phyloP scores from a whole-genome alignment of 2,797 vertebrate species.

The Myotis planiceps region DNA sequence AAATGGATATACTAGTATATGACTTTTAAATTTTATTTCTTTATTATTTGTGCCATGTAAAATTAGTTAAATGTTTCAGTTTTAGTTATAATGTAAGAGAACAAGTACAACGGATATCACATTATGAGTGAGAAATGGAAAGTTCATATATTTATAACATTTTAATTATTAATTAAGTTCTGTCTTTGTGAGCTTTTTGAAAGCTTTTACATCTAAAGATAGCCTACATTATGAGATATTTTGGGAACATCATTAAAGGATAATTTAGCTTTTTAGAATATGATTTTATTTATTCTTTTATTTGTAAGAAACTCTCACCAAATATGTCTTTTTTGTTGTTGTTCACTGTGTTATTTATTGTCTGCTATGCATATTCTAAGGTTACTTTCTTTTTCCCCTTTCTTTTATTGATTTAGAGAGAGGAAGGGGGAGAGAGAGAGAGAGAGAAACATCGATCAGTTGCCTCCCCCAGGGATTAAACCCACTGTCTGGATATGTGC shows the following conservation, averaged over 20 bases:
- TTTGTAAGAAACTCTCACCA: background rate
- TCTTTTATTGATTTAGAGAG: background rate
- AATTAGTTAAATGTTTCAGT: background rate
- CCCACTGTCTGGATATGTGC: background rate
- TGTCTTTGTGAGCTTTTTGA: background rate
- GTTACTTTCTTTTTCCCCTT: background rate
- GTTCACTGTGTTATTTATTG: background rate
- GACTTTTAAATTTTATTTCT: conserved; percentile 16
- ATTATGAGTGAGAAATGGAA: background rate
- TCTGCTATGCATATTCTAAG: background rate
- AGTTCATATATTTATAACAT: background rate
- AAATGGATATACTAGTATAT: background rate
- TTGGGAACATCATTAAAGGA: background rate
- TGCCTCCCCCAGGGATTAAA: background rate
- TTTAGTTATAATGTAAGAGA: conserved; percentile 26
- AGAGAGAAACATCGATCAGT: background rate
- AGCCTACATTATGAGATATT: background rate
- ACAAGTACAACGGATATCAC: background rate
- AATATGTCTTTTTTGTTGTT: background rate
- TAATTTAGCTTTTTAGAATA: background rate
- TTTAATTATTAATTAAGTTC: background rate
- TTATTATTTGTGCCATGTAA: background rate
- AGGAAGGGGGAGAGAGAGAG: background rate
- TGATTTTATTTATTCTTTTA: background rate
- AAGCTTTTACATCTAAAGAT: background rate